Base-by-base conservation (phyloP, 2,888 invertebrate genomes). In the Falcaria lacertinaria region DNA sequence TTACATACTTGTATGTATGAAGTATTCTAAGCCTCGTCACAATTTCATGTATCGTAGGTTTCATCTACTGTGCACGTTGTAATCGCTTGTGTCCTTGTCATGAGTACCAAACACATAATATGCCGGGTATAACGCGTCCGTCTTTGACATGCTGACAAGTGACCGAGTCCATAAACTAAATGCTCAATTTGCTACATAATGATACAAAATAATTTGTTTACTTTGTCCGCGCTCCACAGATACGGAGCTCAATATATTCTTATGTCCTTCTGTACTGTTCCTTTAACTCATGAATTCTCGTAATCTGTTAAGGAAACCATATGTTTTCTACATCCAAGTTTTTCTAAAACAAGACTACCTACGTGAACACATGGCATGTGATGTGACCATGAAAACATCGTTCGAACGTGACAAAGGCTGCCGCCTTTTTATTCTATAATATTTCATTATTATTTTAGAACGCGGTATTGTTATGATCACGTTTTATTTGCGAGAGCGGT, bases 381-480 rank as follows among this genome's bases (percentile, higher is more conserved):
- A 7, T n/a, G n/a, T n/a, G n/a, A n/a, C 22, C 22, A 22, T 22
- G 22, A 22, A 22, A 7, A 22, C 22, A 22, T 22, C 22, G 22
- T 2, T 22, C 7, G 22, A 22, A 22, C 22, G 22, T 22, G 22
- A 22, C 22, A 22, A 22, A 5, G 28, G 7, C 11, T 28, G 3
- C 11, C 28, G 28, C 11, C 11, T 11, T 11, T 28, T 11, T 11
- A 28, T 28, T 28, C 11, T 28, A 25, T 25, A 11, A 11, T 28
- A 28, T 28, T 28, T 5, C 11, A 28, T 8, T 49, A 45, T 50
- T 51, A 48, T 52, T 43, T 46, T 39, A 28, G 47, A 50, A 39
- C 42, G 48, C 56, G 52, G 22, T 59, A 59, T 56, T 57, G 59
- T 62, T 63, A 64, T 57, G 65, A 65, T 64, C 67, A 57, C 68